Conservation (phyloP, 2,797 vertebrate genomes). For the Poecilia velifera region DNA sequence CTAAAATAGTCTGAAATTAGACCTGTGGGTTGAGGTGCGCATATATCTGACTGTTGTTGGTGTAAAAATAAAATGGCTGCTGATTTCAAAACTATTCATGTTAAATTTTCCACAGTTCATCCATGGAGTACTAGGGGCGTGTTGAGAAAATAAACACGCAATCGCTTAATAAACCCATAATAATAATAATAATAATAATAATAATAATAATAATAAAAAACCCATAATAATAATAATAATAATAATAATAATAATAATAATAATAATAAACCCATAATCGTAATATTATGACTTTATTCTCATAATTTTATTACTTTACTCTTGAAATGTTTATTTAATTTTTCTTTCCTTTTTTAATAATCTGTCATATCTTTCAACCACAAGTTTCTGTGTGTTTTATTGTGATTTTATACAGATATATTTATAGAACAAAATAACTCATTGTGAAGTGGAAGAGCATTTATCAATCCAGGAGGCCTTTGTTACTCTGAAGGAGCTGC, state of each 20-base stretch:
- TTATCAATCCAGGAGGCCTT: background rate
- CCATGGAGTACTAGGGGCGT: no score
- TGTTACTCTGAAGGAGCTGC: background rate
- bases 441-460: background rate
- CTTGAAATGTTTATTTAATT: no score
- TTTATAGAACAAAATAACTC: background rate
- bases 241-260: no score
- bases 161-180: no score
- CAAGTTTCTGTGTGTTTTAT: background rate
- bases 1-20: constrained; percentile 20
- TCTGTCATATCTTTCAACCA: background rate
- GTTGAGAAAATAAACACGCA: no score
- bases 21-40: background rate
- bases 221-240: no score
- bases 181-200: no score
- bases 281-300: no score
- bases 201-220: no score
- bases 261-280: no score
- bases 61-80: constrained; percentile 20
- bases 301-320: no score
- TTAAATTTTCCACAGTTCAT: background rate
- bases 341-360: no score
- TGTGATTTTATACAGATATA: background rate
- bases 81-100: background rate
- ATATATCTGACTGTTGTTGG: background rate